Base-by-base conservation (phyloP, 2,797 vertebrate genomes). In the Notoglanidium macrostoma region DNA sequence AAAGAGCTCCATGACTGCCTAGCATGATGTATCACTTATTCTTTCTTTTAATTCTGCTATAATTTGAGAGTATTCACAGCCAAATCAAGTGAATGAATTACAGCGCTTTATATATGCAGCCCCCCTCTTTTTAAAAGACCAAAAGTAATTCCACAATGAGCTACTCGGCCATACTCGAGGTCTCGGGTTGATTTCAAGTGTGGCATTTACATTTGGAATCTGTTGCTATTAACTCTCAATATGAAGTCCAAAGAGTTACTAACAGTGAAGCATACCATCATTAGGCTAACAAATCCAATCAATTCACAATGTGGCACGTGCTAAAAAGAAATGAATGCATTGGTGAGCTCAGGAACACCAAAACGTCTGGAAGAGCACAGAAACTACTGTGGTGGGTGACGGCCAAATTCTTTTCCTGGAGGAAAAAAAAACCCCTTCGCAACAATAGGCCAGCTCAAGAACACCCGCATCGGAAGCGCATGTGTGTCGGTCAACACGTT, bases 391-490 rank as follows among this genome's bases (percentile, higher is more conserved):
- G 23, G 26, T 65, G 65, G 12, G 32, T 67, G 29, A 67, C 29
- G 6, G 6, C 29, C 19, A 8, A 65, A n/a, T 65, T n/a, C 10
- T 65, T n/a, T 65, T 26, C 61, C 10, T 65, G 61, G 12, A 32
- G 5, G 15, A 14, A 9, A 67, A 9, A 67, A 87, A 83, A 77
- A 57, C 3, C 63, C 84, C 84, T 86, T 84, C 63, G 84, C 54
- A 88, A 83, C 86, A 67, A 54, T 86, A 86, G 73, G 54, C 79
- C 79, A 83, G 86, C 84, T 89, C 83, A 88, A 88, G 63, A 77
- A 73, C 63, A 70, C 70, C 23, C 84, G 84, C 55, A 72, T 55
- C 51, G 78, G 70, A 83, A 86, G 86, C n/a, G 11, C 12, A 14
- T 14, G 26, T 65, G 26, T n/a, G n/a, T 29, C n/a, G 29, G 61